A percentile compares a stretch with the other conserved stretches of the same genome.
Evolutionary conservation across 2,888 invertebrate genomes (phyloP).

Genomic region (Meteorus cinctellus): DNA sequence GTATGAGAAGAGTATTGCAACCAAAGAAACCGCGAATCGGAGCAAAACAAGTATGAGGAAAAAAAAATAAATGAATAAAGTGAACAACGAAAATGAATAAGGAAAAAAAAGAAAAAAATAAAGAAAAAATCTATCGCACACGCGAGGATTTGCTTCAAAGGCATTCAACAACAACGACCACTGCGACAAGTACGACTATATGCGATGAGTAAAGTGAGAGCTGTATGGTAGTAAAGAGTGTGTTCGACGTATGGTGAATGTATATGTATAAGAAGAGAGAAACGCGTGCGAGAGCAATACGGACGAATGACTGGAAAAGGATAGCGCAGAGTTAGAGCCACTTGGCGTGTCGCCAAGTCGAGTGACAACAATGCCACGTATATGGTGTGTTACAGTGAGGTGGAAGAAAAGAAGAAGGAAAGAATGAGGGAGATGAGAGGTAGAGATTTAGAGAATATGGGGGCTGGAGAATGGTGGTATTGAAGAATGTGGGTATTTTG

Average conservation of each 20-base stretch:
- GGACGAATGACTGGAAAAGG: neutral
- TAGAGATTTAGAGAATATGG: neutral
- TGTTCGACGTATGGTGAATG: neutral
- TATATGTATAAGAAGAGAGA: neutral
- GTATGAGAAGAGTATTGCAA: constrained; percentile 10
- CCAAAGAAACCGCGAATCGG: neutral
- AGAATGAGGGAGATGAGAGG: neutral
- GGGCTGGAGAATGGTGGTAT: neutral
- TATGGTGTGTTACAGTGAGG: constrained; percentile 13
- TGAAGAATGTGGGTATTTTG: too few relatives aligned
- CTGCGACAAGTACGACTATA: neutral
- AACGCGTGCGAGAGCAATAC: neutral
- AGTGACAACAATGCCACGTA: constrained; percentile 56
- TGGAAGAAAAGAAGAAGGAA: neutral
- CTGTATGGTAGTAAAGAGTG: neutral
- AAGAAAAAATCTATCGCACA: constrained; percentile 18
- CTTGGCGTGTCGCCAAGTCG: constrained; percentile 56
- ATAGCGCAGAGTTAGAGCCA: constrained; percentile 41
- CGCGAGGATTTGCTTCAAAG: constrained; percentile 27
- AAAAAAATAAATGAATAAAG: neutral
- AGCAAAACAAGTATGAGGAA: neutral
- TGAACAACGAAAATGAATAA: constrained; percentile 1
- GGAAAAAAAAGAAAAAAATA: neutral
- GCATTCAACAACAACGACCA: neutral
- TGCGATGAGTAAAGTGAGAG: constrained; percentile 10